These are phyloP conservation scores for Tetragonula clypearis DNA, from an alignment of 1,140 invertebrate genomes.

Conservation along the genomic window DNA sequence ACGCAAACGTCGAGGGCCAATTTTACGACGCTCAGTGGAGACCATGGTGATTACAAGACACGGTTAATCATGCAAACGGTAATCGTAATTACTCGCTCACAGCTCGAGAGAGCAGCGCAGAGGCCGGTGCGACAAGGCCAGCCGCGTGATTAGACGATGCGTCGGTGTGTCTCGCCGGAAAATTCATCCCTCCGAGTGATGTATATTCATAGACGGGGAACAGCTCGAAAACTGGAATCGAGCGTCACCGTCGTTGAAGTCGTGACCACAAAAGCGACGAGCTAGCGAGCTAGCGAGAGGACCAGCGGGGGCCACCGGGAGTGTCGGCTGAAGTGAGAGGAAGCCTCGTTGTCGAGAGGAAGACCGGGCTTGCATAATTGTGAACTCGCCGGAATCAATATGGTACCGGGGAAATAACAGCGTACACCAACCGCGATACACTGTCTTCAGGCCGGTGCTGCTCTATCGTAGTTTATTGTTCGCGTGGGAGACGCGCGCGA, in stretches of 20 bases:
- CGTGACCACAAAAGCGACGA: neutral
- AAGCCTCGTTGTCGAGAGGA: neutral
- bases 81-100: constrained; percentile 12
- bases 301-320: too few species aligned
- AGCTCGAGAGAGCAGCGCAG: too few species aligned
- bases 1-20: too few species aligned
- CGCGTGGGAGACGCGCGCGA: neutral
- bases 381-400: constrained; percentile 29
- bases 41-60: neutral
- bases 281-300: neutral
- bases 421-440: neutral
- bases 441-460: neutral
- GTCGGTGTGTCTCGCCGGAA: constrained; percentile 4
- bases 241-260: neutral
- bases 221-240: constrained; percentile 16
- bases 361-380: constrained; percentile 7
- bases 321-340: neutral
- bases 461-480: constrained; percentile 8
- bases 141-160: constrained; percentile 31
- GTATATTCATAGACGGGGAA: constrained; percentile 42
- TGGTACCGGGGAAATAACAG: neutral
- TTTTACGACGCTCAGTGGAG: too few species aligned
- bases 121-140: neutral
- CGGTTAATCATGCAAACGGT: neutral
- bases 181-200: constrained; percentile 31